These are phyloP conservation scores for Chauna torquata DNA, from an alignment of 2,113 vertebrate genomes.

Conservation along the genomic window DNA sequence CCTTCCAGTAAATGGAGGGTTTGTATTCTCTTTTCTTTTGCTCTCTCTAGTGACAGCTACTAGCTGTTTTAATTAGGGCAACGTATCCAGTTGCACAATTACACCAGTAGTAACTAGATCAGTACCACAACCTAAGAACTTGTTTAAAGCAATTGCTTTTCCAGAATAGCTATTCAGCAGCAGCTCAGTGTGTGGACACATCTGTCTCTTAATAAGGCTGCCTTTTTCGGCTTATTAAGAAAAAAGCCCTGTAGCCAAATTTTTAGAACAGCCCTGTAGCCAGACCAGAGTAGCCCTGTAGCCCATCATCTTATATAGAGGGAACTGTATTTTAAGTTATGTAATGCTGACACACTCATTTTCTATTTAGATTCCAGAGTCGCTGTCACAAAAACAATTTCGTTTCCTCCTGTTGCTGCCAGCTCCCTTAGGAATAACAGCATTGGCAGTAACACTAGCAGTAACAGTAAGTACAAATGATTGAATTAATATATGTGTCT, in stretches of 20 bases:
- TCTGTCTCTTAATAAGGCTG: not conserved
- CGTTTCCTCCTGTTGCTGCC: constrained; percentile 83
- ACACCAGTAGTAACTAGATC: not conserved
- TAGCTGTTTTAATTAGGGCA: constrained; percentile 2
- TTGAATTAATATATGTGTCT: constrained; percentile 71
- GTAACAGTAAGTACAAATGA: constrained; percentile 79
- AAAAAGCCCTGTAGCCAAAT: not conserved
- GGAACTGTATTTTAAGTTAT: constrained; percentile 50
- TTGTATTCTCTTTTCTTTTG: not conserved
- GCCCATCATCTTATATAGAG: not conserved
- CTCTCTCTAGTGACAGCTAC: not conserved
- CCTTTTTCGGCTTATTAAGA: not conserved
- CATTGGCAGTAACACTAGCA: constrained; percentile 78
- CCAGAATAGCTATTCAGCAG: not conserved
- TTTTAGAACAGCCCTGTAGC: not conserved
- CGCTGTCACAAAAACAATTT: constrained; percentile 82
- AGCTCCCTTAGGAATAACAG: constrained; percentile 84
- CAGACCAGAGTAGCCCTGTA: not conserved
- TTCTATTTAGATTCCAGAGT: constrained; percentile 83
- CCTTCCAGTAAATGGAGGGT: not conserved
- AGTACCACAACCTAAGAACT: not conserved
- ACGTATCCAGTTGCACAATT: not conserved
- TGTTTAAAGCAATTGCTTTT: not conserved
- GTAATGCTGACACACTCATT: constrained; percentile 72
- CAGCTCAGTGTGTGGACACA: not conserved